Evolutionary conservation across 2,113 vertebrate species (phyloP), one percentile per base, ranked within the genome.

Genomic region (Pterophyllum scalare): DNA sequence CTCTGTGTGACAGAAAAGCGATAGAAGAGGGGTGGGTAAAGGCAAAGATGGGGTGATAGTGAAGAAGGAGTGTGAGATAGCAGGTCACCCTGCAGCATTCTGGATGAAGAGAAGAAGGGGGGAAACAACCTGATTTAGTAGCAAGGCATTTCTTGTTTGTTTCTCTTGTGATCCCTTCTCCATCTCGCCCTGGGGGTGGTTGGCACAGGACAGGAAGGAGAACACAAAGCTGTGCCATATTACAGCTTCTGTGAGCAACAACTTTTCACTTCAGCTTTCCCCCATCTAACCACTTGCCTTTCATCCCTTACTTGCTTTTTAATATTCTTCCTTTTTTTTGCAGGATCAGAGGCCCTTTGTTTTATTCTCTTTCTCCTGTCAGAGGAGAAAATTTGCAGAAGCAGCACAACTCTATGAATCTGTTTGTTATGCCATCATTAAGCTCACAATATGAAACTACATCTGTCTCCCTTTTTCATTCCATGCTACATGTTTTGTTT

Each of bases 101-200:
- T 80, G 83, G 85, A 82, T 88, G 49, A 82, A 74, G 59, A 81
- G 26, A 35, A 59, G 38, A 60, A 83, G 80, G 74, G 24, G 24
- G 2, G 58, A 83, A 85, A 85, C 77, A 82, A 74, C 59, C 64
- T 91, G 88, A 82, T 92, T 90, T 83, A 80, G 81, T 88, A 83
- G 85, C 79, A 77, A 90, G 77, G 81, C 61, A 75, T 67, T 59
- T 77, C 49, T 75, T 90, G 49, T 77, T 58, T 54, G 54, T 59
- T 70, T 80, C 70, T 87, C 60, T 74, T 14, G 5, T 38, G 84
- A 64, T 75, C 60, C 22, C 6, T 54, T 75, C 76, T 85, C 83
- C 88, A 85, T 91, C 87, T 77, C 33, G 65, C 75, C 83, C 84
- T 31, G 46, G 75, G 83, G 83, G 85, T 88, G 67, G 28, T 74